A percentile compares a stretch with the other conserved stretches of the same genome.
Conservation (phyloP, 2,797 vertebrate species). For the Enteromius treurensis region DNA sequence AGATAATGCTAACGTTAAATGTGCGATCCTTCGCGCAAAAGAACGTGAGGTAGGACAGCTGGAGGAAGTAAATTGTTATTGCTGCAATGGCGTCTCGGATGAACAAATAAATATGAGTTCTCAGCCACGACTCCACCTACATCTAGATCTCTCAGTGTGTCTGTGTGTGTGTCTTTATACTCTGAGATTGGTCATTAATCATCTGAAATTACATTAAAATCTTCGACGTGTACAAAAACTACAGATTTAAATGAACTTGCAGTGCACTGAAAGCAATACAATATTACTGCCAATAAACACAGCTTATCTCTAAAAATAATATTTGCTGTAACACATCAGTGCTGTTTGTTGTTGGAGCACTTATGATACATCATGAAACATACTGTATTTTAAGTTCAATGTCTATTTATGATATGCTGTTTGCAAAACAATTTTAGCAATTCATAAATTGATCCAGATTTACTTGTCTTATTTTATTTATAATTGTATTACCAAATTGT, state of each 20-base stretch:
- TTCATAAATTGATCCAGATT: not conserved
- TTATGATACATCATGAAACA: slow-evolving; percentile 16
- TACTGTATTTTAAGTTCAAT: not conserved
- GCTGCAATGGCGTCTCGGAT: slow-evolving; percentile 17
- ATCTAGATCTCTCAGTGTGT: not conserved
- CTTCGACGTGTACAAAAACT: slow-evolving; percentile 22
- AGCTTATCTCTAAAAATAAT: not conserved
- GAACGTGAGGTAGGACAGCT: slow-evolving; percentile 20
- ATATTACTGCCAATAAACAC: not conserved
- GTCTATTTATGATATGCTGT: not conserved
- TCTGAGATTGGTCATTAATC: slow-evolving; percentile 11
- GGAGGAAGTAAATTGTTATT: slow-evolving; percentile 39
- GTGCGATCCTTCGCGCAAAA: slow-evolving; percentile 19
- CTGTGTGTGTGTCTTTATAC: not conserved
- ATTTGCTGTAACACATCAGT: not conserved
- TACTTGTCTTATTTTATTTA: not conserved
- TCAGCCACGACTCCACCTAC: not conserved
- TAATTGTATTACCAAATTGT: not conserved
- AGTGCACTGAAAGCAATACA: not conserved
- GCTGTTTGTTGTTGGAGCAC: not conserved
- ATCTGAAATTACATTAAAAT: slow-evolving; percentile 1
- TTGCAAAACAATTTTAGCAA: not conserved
- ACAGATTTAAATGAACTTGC: not conserved
- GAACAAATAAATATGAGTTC: not conserved
- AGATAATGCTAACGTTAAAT: slow-evolving; percentile 48